A percentile compares a stretch with the other conserved stretches of the same genome.
Evolutionary conservation across 2,113 vertebrate genomes (phyloP).

Genomic region (Rhinogobius similis): DNA sequence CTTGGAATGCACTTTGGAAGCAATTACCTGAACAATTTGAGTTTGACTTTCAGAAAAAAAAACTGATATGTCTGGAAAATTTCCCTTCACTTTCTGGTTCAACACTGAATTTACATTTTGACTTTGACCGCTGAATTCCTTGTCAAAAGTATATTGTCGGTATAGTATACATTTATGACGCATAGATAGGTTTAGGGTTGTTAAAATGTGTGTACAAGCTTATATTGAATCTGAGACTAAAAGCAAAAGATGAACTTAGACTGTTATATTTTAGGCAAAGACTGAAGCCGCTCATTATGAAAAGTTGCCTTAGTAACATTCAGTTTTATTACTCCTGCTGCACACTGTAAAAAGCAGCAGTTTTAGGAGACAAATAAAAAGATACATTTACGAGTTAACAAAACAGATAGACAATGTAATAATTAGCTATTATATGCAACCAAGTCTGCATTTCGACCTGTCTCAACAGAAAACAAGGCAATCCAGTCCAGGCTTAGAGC

Average conservation of each 20-base stretch:
- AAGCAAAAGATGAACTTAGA: background rate
- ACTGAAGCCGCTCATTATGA: background rate
- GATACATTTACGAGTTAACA: background rate
- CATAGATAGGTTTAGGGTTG: background rate
- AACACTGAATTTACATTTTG: no score
- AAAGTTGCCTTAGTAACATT: background rate
- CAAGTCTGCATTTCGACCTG: conserved; percentile 13
- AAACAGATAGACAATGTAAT: background rate
- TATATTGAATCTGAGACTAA: background rate
- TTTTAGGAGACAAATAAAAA: background rate
- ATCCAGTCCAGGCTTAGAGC: background rate
- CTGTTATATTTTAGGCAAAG: background rate
- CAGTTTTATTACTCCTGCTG: background rate
- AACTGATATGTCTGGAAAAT: no score
- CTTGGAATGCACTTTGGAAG: background rate
- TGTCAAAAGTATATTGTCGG: no score
- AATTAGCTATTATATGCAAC: conserved; percentile 1
- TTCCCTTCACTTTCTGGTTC: no score
- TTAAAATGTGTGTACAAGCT: background rate
- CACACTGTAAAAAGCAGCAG: background rate
- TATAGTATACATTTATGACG: no score
- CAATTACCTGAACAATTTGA: background rate
- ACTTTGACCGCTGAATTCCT: no score
- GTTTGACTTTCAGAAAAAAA: background rate
- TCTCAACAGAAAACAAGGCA: conserved; percentile 15